Evolutionary conservation across 1,140 invertebrate species (phyloP), one percentile per base, ranked within the genome.

Genomic region (Drosophila parabipectinata): DNA sequence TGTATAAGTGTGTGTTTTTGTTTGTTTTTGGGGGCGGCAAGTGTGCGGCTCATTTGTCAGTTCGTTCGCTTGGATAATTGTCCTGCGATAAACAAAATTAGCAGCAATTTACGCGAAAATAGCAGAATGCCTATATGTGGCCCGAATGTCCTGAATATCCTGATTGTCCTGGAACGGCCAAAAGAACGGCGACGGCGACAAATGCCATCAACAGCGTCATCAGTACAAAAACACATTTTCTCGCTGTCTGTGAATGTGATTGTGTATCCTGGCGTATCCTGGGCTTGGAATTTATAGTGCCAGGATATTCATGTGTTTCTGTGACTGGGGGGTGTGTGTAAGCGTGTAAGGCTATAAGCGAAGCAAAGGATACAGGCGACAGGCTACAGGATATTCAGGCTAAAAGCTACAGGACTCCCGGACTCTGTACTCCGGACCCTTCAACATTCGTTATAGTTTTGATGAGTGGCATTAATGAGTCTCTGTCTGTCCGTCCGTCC

Each of bases 81-180:
- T 90, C 77, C 88, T 83, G 83, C 88, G 82, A 90, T 90, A 90
- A 90, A 90, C 88, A 84, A 90, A 90, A 90, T 90, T 90, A 90
- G 88, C 88, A 90, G 88, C 88, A 88, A 90, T 90, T 90, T 90
- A 84, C 79, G 88, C 85, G 84, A 73, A 85, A 80, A 79, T 82
- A 61, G 79, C 79, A 61, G 67, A 77, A 74, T 74, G 74, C 57
- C 78, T 77, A 71, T 67, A 53, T 58, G 10, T 37, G 34, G 10
- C 34, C 34, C 10, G 34, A 37, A 37, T 37, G 34, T 37, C 34
- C 34, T 12, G 34, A 37, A 37, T 37, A 10, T 37, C 34, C 10
- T 37, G 34, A 37, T 37, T 37, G 34, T 37, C 12, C 3, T 37
- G 34, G 34, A 37, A 37, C 41, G 41, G n/a, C 41, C 41, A 18